Base-by-base conservation (phyloP, 2,888 invertebrate genomes). In the Xestia xanthographa region DNA sequence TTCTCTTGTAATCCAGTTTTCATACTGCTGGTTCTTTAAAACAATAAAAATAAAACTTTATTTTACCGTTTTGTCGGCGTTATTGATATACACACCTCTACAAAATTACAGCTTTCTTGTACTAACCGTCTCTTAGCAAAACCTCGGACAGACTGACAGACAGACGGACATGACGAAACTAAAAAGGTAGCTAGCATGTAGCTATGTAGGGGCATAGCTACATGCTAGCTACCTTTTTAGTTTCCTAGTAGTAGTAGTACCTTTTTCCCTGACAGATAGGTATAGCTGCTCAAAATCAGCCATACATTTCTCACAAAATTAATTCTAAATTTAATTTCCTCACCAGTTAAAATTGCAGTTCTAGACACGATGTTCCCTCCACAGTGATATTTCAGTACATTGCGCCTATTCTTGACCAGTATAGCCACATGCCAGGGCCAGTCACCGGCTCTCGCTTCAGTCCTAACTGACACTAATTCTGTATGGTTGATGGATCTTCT, bases 351-450 rank as follows among this genome's bases (percentile, higher is more conserved):
- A 74, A 96, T 92, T n/a, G 96, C 92, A 45, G 92, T 95, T n/a
- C 87, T 92, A 0, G 96, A 96, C 75, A 96, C 92, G 67, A 96
- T 93, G 75, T 91, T 95, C 0, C 96, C 96, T 4, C 96, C 96
- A 69, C 96, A 96, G 56, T 94, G 90, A 83, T 96, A 96, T 2
- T 74, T 88, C 0, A 87, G 80, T 0, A 77, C 70, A 22, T 88
- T 88, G 1, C 77, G 83, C 3, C 73, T 79, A 41, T 91, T 81
- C 50, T 77, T 92, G 41, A 94, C 82, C 34, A 95, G 82, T 5
- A 96, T 86, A 29, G 96, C 96, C 0, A 95, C 95, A 82, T 96
- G 96, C 96, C 96, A 96, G 0, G 96, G 96, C 95, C 95, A 96
- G 83, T 96, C 96, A 1, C 96, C 96, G 9, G 94, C 90, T 41